Evolutionary conservation across 2,113 vertebrate species (phyloP), one percentile per base, ranked within the genome.

Genomic region (Gallinago paraguaiae): DNA sequence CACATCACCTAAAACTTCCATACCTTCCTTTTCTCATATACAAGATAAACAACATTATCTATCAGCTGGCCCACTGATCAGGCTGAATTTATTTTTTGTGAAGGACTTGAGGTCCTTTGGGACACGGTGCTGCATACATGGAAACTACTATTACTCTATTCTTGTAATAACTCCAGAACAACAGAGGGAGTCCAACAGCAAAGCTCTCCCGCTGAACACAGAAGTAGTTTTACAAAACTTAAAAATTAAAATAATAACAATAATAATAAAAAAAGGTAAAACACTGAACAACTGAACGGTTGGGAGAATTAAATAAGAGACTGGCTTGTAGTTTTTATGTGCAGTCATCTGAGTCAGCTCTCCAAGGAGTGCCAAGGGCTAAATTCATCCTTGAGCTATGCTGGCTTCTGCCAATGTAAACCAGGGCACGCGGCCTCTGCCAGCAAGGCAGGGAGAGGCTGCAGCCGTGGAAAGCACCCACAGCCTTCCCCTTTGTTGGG

Each of bases 301-400:
- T 60, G 67, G 18, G 64, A 93, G 79, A 90, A 87, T 94, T 92
- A 88, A 95, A 82, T 91, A 82, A 82, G 90, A 96, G 71, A 95
- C 82, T 16, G 6, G 88, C 90, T 88, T 94, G 95, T 93, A 96
- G 90, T 94, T 96, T 96, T 97, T 93, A 92, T 93, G 88, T 79
- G 82, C 95, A 96, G 93, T 90, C 94, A 96, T 88, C 92, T 93
- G 95, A 96, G 93, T 96, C 96, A 96, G 93, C 90, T 97, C 95
- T 95, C 93, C 53, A 72, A 83, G 88, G 95, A 95, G 76, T 76
- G 95, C 96, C 95, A 95, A 88, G 77, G 96, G 93, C 95, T 96
- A 96, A 97, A 97, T 96, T 95, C 88, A 96, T 90, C 95, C 96
- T 74, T 92, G 88, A 95, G 95, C 83, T 95, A 96, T 88, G 95